These are phyloP conservation scores for Eurystomus glaucurus DNA, from an alignment of 2,797 vertebrate genomes.

Conservation along the genomic window DNA sequence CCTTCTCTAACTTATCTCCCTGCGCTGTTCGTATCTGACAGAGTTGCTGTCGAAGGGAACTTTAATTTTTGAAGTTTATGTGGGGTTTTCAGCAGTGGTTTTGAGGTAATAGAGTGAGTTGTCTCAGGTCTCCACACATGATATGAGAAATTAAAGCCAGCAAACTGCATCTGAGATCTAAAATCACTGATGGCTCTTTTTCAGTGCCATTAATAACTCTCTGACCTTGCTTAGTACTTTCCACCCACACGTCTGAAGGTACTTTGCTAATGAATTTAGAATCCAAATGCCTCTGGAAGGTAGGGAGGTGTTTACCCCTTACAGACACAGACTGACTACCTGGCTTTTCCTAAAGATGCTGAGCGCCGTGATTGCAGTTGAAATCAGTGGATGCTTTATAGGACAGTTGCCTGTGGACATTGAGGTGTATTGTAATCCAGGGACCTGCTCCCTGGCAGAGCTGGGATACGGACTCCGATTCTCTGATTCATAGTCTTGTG, in stretches of 20 bases:
- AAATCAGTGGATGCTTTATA: background rate
- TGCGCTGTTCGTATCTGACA: background rate
- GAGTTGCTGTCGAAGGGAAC: background rate
- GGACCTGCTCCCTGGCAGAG: constrained; percentile 2
- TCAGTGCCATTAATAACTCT: background rate
- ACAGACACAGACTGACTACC: background rate
- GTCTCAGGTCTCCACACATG: background rate
- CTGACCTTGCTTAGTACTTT: constrained; percentile 45
- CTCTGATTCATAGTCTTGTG: constrained; percentile 73
- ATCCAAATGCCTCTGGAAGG: background rate
- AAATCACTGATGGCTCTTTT: background rate
- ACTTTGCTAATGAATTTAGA: background rate
- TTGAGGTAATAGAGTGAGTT: background rate
- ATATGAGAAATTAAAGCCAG: background rate
- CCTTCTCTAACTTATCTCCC: background rate
- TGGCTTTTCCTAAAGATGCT: constrained; percentile 43
- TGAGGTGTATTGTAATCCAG: background rate
- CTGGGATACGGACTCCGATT: constrained; percentile 13
- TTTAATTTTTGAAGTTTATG: background rate
- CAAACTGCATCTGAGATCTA: background rate
- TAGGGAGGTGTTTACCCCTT: constrained; percentile 12
- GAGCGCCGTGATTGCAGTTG: constrained; percentile 9
- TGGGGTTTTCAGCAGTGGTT: background rate
- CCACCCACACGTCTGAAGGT: constrained; percentile 53
- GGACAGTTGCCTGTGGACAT: constrained; percentile 58